Conservation (phyloP, 1,140 invertebrate species). For the Zophobas morio region DNA sequence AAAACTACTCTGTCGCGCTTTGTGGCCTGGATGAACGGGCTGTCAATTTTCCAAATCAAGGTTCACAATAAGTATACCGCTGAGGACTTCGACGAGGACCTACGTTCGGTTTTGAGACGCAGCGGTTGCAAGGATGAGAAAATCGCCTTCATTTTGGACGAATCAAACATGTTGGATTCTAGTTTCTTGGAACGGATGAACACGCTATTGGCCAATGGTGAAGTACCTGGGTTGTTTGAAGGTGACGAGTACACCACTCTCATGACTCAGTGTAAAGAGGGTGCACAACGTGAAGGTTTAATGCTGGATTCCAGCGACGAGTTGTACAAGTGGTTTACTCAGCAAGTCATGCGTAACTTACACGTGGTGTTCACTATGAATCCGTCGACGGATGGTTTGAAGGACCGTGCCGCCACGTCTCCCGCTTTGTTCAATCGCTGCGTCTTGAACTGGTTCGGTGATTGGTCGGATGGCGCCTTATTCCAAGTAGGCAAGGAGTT, state of each 20-base stretch:
- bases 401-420: slow-evolving; percentile 98
- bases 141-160: slow-evolving; percentile 99
- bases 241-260: slow-evolving; percentile 98
- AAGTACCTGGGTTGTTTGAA: slow-evolving; percentile 94
- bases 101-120: slow-evolving; percentile 92
- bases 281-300: slow-evolving; percentile 95
- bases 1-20: slow-evolving; percentile 99
- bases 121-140: slow-evolving; percentile 99
- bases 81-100: slow-evolving; percentile 99
- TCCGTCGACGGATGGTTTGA: slow-evolving; percentile 97
- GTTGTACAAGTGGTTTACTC: slow-evolving; percentile 98
- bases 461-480: slow-evolving; percentile 98
- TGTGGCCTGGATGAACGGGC: slow-evolving; percentile 99
- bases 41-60: slow-evolving; percentile 98
- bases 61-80: slow-evolving; percentile 99
- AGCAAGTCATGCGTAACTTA: slow-evolving; percentile 98
- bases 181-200: slow-evolving; percentile 99
- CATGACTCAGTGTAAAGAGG: slow-evolving; percentile 99
- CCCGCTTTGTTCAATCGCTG: slow-evolving; percentile 99
- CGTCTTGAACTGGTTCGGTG: slow-evolving; percentile 99
- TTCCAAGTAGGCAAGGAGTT: slow-evolving; percentile 96
- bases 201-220: slow-evolving; percentile 98
- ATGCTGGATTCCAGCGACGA: slow-evolving; percentile 99
- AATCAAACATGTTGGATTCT: slow-evolving; percentile 98
- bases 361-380: slow-evolving; percentile 99